A percentile compares a stretch with the other conserved stretches of the same genome.
Conservation (phyloP, 2,888 invertebrate genomes). For the Pristionchus exspectatus region DNA sequence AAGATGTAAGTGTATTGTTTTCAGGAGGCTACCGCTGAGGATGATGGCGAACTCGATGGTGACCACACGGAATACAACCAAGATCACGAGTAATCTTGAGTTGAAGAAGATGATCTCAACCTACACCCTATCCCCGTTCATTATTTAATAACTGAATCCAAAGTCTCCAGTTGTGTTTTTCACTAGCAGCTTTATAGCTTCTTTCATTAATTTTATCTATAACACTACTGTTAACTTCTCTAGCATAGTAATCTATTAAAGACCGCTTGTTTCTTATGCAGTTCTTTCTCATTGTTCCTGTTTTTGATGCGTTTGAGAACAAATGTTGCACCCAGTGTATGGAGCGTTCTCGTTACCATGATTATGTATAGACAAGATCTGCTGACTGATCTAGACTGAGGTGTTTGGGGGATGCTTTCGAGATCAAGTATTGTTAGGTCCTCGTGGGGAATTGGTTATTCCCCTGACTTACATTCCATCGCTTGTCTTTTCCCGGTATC, state of each 20-base stretch:
- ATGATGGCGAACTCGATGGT: conserved; percentile 62
- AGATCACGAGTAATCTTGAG: conserved; percentile 39
- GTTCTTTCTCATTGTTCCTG: conserved; percentile 42
- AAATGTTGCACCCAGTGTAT: conserved; percentile 45
- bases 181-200: conserved; percentile 42
- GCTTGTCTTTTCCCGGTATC: conserved; percentile 45
- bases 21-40: conserved; percentile 79
- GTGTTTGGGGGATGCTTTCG: conserved; percentile 25
- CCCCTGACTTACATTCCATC: conserved; percentile 30
- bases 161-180: conserved; percentile 44
- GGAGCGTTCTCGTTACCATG: conserved; percentile 33
- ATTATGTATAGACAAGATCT: conserved; percentile 30
- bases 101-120: conserved; percentile 23
- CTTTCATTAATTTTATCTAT: conserved; percentile 38
- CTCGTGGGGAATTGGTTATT: not conserved
- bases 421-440: conserved; percentile 48
- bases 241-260: conserved; percentile 38
- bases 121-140: not conserved
- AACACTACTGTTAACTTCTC: not conserved
- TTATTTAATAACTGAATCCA: conserved; percentile 37
- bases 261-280: conserved; percentile 47
- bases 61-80: conserved; percentile 55
- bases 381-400: conserved; percentile 4
- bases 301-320: conserved; percentile 50
- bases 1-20: not conserved